phyloP scores from a whole-genome alignment of 2,888 invertebrate genomes.

The Diaprepes abbreviatus region DNA sequence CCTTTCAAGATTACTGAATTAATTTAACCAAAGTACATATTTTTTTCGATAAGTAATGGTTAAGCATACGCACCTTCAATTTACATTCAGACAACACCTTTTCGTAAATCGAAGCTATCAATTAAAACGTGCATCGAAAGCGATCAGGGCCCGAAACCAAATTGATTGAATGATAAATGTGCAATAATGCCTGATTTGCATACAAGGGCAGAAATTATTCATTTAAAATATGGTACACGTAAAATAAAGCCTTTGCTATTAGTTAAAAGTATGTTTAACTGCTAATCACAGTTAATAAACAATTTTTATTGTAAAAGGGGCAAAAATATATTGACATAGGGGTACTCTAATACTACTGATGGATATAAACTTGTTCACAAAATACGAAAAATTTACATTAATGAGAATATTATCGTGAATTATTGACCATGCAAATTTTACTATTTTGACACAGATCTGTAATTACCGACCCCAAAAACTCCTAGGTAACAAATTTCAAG shows the following conservation, averaged over 20 bases:
- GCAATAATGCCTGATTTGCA: conserved; percentile 1
- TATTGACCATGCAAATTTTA: no score
- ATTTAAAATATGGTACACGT: not conserved
- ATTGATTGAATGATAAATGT: conserved; percentile 14
- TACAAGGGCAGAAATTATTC: not conserved
- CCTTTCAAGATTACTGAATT: conserved; percentile 14
- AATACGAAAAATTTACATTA: no score
- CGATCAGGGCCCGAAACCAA: conserved; percentile 18
- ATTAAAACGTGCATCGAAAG: conserved; percentile 20
- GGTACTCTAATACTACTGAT: no score
- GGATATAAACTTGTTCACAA: no score
- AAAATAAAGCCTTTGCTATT: not conserved
- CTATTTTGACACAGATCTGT: no score
- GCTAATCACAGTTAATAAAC: no score
- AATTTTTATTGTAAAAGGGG: no score
- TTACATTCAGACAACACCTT: conserved; percentile 18
- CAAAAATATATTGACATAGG: no score
- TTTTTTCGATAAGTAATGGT: conserved; percentile 11
- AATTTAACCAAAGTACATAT: conserved; percentile 16
- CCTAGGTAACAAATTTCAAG: no score
- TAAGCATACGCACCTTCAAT: conserved; percentile 16
- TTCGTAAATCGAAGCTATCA: conserved; percentile 18
- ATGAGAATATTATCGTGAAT: no score
- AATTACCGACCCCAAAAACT: no score
- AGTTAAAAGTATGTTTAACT: no score